phyloP scores from a whole-genome alignment of 2,888 invertebrate species.

The Baccha elongata region DNA sequence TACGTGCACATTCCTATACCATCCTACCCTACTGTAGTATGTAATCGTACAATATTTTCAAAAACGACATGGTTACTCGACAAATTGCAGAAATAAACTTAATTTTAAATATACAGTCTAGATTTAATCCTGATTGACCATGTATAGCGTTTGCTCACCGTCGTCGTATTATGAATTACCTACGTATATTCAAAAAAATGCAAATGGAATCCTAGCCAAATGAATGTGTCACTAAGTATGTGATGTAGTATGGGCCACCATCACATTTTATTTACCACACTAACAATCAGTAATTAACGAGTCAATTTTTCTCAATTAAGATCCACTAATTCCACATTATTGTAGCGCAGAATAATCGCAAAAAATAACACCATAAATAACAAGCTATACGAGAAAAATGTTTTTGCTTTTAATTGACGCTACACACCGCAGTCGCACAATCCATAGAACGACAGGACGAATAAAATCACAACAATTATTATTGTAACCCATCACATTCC shows the following conservation, averaged over 20 bases:
- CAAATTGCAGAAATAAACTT: too few relatives aligned
- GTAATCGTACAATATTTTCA: too few relatives aligned
- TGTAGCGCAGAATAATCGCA: conserved; percentile 15
- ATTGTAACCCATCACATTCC: conserved; percentile 65
- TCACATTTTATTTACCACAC: conserved; percentile 16
- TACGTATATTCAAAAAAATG: too few relatives aligned
- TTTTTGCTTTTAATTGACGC: conserved; percentile 47
- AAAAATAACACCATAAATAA: conserved; percentile 50
- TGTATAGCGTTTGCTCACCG: too few relatives aligned
- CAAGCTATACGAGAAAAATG: conserved; percentile 38
- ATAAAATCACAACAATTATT: conserved; percentile 68
- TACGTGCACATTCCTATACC: too few relatives aligned
- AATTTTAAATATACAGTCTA: too few relatives aligned
- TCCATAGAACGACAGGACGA: background rate
- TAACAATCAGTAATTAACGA: conserved; percentile 56
- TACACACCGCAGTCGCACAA: conserved; percentile 11
- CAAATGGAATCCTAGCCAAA: background rate
- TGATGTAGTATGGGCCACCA: conserved; percentile 3
- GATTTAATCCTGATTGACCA: too few relatives aligned
- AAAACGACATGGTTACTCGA: too few relatives aligned
- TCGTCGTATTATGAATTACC: too few relatives aligned
- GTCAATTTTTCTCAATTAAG: conserved; percentile 59
- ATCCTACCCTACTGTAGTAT: too few relatives aligned
- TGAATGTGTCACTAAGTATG: background rate
- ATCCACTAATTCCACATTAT: conserved; percentile 54